These are phyloP conservation scores for Hystrix cristata DNA, from an alignment of 2,113 vertebrate species.

Conservation along the genomic window DNA sequence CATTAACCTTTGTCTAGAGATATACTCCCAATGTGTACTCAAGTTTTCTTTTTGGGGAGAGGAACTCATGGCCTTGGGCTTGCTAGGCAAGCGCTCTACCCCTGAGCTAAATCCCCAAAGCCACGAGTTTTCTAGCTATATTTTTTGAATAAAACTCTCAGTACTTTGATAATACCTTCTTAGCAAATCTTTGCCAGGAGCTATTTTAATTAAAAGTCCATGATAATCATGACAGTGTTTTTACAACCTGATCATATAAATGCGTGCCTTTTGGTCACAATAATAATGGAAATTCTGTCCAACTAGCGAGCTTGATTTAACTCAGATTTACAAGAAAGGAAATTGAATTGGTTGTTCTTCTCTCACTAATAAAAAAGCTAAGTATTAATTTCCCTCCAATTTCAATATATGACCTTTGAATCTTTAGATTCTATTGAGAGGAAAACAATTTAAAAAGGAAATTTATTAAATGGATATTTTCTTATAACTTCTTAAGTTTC, in stretches of 20 bases:
- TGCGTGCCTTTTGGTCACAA: background rate
- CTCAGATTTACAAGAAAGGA: background rate
- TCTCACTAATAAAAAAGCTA: background rate
- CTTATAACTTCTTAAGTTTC: background rate
- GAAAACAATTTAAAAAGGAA: conserved; percentile 24
- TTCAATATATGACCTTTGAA: background rate
- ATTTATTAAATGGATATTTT: background rate
- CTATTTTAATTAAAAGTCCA: conserved; percentile 6
- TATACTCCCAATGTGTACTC: background rate
- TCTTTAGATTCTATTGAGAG: background rate
- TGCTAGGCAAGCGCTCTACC: no score
- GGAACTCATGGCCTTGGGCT: no score
- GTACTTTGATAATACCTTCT: background rate
- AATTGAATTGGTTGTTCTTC: background rate
- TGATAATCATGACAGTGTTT: background rate
- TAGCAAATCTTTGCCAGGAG: background rate
- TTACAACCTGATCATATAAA: background rate
- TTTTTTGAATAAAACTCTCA: background rate
- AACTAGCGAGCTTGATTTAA: background rate
- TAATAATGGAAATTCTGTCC: background rate
- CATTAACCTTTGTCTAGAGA: background rate
- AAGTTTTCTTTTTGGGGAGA: background rate
- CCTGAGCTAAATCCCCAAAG: no score
- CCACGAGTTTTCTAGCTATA: background rate
- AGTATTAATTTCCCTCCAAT: background rate